Base-by-base conservation (phyloP, 2,797 vertebrate species). In the Australoheros facetus region DNA sequence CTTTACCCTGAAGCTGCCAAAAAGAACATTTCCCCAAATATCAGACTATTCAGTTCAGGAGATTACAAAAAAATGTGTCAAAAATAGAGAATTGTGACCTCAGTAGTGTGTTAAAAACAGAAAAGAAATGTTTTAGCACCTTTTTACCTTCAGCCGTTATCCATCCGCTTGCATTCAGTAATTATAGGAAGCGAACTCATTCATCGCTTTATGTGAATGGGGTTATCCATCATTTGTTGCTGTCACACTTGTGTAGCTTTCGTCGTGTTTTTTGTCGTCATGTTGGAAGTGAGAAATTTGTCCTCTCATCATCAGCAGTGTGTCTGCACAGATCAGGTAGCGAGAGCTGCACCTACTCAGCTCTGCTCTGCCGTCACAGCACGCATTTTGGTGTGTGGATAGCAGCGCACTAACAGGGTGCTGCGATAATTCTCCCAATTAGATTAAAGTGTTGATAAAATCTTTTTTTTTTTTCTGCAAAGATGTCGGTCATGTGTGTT, bases 401-500 rank as follows among this genome's bases (percentile, higher is more conserved):
- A 66, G 23, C 23, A 0, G 58, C 19, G 5, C 7, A n/a, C 32
- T 13, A 62, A 10, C 59, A 0, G 21, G 4, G 3, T 19, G 39
- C 9, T 48, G 62, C 42, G 28, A 19, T 69, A 4, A 48, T 7
- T 66, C 60, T 64, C 16, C 60, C 60, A 48, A 4, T 69, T 30
- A 69, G 9, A 66, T 48, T 3, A 30, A 17, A 51, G 7, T n/a
- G 17, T 53, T n/a, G 19, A 53, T 53, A 53, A 3, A 51, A 30
- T 28, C 3, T 13, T 6, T 5, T 48, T 16, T 48, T 16, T 48
- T 4, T 32, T 11, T n/a, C 28, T n/a, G 26, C 10, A 30, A 69
- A n/a, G 42, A 19, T 66, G 2, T 1, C 3, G 2, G 19, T 42
- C 13, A 1, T 0, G 2, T 0, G 39, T 4, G 39, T 16, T 66